These are phyloP conservation scores for Ophraella communa DNA, from an alignment of 2,888 invertebrate species.

Conservation along the genomic window DNA sequence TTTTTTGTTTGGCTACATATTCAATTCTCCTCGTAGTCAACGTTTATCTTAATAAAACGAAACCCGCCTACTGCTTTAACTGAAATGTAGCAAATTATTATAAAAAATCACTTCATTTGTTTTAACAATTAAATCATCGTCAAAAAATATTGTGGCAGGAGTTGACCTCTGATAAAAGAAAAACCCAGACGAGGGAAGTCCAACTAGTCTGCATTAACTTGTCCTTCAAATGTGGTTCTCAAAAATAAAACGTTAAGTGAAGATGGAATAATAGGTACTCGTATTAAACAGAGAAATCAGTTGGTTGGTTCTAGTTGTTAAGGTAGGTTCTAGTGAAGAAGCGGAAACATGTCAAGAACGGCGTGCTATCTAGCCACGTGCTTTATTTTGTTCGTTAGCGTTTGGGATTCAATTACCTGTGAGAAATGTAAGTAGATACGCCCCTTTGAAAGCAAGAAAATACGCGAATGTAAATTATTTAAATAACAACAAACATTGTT, in stretches of 20 bases:
- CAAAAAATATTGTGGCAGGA: background rate
- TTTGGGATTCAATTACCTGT: constrained; percentile 18
- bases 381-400: constrained; percentile 4
- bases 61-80: too few relatives aligned
- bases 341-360: background rate
- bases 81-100: background rate
- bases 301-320: constrained; percentile 32
- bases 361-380: background rate
- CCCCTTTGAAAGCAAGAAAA: background rate
- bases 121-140: background rate
- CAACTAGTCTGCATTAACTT: constrained; percentile 25
- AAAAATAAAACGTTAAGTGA: constrained; percentile 11
- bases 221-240: constrained; percentile 25
- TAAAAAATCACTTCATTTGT: background rate
- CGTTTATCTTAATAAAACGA: too few relatives aligned
- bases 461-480: background rate
- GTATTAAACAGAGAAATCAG: background rate
- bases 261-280: constrained; percentile 17
- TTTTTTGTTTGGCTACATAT: background rate
- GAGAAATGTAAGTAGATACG: constrained; percentile 43
- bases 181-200: constrained; percentile 33
- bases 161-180: constrained; percentile 17
- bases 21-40: background rate
- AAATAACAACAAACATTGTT: background rate
- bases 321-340: background rate